Conservation (phyloP, 2,797 vertebrate species). For the Psittacula derbiana region DNA sequence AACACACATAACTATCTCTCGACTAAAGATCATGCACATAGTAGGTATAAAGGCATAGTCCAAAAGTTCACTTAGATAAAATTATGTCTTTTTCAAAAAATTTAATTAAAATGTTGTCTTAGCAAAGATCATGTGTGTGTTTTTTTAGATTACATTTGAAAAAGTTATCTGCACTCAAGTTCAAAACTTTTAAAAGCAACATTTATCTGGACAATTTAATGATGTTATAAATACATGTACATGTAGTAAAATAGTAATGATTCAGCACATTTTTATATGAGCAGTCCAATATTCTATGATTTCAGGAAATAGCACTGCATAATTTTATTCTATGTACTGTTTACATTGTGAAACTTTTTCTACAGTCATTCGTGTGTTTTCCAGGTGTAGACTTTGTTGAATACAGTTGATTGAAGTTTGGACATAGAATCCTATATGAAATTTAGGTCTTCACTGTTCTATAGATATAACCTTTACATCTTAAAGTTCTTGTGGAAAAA, state of each 20-base stretch:
- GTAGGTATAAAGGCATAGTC: not conserved
- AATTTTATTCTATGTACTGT: not conserved
- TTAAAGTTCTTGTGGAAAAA: not conserved
- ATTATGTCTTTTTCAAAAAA: not conserved
- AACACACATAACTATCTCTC: not conserved
- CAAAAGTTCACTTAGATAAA: not conserved
- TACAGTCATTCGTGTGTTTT: not conserved
- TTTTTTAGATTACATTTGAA: not conserved
- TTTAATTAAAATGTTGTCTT: not conserved
- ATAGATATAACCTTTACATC: not conserved
- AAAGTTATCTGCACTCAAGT: not conserved
- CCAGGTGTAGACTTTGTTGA: slow-evolving; percentile 11
- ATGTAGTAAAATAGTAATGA: not conserved
- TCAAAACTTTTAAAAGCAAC: not conserved
- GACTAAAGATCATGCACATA: not conserved
- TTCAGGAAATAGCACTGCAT: not conserved
- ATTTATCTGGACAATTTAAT: not conserved
- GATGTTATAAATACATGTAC: not conserved
- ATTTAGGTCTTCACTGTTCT: not conserved
- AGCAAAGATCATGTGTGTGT: not conserved
- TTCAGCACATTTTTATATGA: not conserved
- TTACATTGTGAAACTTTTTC: not conserved
- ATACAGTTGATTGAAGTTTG: not conserved
- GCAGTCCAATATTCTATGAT: not conserved
- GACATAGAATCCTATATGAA: not conserved